phyloP scores from a whole-genome alignment of 2,797 vertebrate genomes.

The Gymnoscopelus braueri region DNA sequence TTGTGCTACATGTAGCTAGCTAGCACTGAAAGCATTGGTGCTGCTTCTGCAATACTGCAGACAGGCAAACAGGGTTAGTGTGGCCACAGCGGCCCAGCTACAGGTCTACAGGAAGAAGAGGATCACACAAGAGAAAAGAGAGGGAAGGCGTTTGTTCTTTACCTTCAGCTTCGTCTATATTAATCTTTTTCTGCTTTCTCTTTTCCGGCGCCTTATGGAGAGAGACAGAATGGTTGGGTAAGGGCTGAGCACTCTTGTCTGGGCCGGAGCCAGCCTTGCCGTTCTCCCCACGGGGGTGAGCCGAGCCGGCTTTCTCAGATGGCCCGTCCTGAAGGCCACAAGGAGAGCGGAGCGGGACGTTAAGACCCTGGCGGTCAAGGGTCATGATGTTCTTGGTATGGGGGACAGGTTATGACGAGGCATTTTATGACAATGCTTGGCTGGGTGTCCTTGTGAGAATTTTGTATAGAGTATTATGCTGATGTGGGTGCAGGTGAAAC shows the following conservation, averaged over 20 bases:
- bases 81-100: conserved; percentile 67
- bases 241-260: conserved; percentile 84
- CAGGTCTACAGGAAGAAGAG: conserved; percentile 40
- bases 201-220: conserved; percentile 88
- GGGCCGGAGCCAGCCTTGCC: conserved; percentile 80
- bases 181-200: conserved; percentile 98
- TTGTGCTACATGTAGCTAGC: conserved; percentile 66
- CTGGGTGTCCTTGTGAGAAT: no score
- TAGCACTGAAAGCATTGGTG: conserved; percentile 65
- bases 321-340: conserved; percentile 94
- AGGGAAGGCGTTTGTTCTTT: conserved; percentile 72
- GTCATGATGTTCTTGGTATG: conserved; percentile 45
- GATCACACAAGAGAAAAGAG: conserved; percentile 39
- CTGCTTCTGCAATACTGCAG: conserved; percentile 55
- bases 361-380: conserved; percentile 54
- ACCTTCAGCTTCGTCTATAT: conserved; percentile 99
- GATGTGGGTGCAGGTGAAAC: no score
- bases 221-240: conserved; percentile 76
- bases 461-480: no score
- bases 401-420: conserved; percentile 42
- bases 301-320: conserved; percentile 91
- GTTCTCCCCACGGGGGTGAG: conserved; percentile 92
- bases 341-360: conserved; percentile 85
- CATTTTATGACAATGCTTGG: no score
- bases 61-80: conserved; percentile 68